Base-by-base conservation (phyloP, 2,797 vertebrate genomes). In the Hirundo rustica region DNA sequence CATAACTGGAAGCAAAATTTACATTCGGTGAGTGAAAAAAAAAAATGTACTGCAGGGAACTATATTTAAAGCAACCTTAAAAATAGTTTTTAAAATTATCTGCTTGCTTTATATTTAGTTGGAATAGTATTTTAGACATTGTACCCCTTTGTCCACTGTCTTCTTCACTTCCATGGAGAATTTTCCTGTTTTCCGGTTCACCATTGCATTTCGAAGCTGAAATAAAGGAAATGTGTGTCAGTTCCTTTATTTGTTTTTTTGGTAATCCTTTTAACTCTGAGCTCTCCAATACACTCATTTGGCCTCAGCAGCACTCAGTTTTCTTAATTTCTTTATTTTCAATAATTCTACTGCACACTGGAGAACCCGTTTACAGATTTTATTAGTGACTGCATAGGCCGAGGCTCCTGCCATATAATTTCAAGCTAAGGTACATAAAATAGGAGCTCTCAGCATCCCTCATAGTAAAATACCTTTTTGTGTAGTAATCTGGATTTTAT, bases 101-200 rank as follows among this genome's bases (percentile, higher is more conserved):
- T 85, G 62, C 57, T 96, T 95, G 84, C 68, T 96, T 96, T 97
- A 92, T 72, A 87, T 85, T 94, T 95, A 91, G 75, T 15, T 16
- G 51, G 57, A 97, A 97, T 94, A 96, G 68, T 80, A 96, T 97
- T 96, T 96, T 93, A 96, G 85, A 96, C 80, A 79, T 98, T 98
- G 58, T 98, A 99, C 99, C 99, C 99, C 99, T 98, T 99, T 99
- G 97, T 99, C 99, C 89, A 99, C 98, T 48, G 99, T 99, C 98
- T 99, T 99, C 97, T 99, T 99, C 96, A 99, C 99, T 95, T 99
- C 99, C 99, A 99, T 99, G 55, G 99, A 99, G 96, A 99, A 99
- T 78, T 98, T 99, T 77, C 99, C 99, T 1, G 99, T 99, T 98
- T 99, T 99, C 91, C 98, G 98, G 97, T 99, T 99, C 97, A 99